Evolutionary conservation across 2,888 invertebrate genomes (phyloP).

Genomic region (Philhelius pedissequus): DNA sequence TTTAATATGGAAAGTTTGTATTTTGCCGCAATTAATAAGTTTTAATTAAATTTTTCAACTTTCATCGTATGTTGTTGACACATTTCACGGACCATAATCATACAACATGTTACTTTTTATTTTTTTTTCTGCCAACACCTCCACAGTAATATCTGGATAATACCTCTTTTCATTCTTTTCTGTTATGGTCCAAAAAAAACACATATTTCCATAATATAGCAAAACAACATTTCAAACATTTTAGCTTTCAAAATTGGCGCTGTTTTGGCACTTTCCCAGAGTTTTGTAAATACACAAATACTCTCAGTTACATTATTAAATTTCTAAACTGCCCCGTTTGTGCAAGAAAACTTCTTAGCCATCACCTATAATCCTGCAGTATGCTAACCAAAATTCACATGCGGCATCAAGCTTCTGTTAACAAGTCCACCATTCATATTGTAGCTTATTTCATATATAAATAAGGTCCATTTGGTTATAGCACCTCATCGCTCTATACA

Average conservation of each 20-base stretch:
- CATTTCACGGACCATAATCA: conserved; percentile 32
- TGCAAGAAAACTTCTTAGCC: neutral
- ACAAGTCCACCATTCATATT: conserved; percentile 16
- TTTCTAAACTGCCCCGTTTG: conserved; percentile 20
- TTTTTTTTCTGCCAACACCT: neutral
- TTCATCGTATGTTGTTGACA: conserved; percentile 30
- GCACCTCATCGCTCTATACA: neutral
- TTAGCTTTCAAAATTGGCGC: conserved; percentile 36
- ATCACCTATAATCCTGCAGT: neutral
- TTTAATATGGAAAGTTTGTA: neutral
- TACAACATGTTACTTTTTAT: conserved; percentile 6
- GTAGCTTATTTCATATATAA: conserved; percentile 22
- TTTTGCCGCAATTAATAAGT: conserved; percentile 12
- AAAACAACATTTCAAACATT: conserved; percentile 57
- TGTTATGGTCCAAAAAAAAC: neutral
- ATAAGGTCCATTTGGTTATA: conserved; percentile 47
- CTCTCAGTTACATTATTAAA: neutral
- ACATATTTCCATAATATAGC: conserved; percentile 47
- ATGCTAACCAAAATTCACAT: conserved; percentile 21
- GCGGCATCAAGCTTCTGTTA: conserved; percentile 53
- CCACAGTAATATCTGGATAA: neutral
- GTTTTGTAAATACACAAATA: neutral
- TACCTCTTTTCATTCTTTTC: neutral
- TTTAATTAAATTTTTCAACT: conserved; percentile 61
- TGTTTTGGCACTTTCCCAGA: conserved; percentile 1